Conservation (phyloP, 2,113 vertebrate genomes). For the Sciurus niger region DNA sequence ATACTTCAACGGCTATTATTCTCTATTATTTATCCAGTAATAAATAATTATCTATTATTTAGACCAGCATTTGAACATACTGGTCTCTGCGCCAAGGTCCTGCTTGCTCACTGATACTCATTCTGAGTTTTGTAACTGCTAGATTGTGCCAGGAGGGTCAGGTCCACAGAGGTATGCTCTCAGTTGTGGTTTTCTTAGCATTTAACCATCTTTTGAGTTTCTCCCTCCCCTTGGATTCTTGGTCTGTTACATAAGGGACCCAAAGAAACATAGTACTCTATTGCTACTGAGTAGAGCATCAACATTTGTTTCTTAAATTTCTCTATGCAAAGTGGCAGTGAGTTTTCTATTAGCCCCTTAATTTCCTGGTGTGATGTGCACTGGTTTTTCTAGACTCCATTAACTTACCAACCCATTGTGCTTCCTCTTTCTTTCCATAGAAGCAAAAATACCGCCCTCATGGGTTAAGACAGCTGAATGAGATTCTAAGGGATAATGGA, state of each 20-base stretch:
- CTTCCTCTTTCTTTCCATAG: background rate
- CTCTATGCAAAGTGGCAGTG: background rate
- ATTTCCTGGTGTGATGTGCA: background rate
- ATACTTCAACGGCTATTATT: conserved; percentile 21
- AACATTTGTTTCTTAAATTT: conserved; percentile 23
- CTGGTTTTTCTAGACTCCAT: conserved; percentile 6
- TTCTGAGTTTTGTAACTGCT: conserved; percentile 11
- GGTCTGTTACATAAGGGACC: background rate
- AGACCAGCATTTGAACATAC: background rate
- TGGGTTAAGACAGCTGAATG: conserved; percentile 11
- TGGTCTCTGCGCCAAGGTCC: background rate
- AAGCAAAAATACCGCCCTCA: background rate
- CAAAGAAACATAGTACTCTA: background rate
- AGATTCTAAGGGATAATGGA: background rate
- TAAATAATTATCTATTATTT: no score
- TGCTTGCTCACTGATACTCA: background rate
- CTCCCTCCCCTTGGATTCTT: background rate
- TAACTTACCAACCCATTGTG: background rate
- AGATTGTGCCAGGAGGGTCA: background rate
- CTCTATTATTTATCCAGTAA: conserved; percentile 6
- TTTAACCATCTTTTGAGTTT: conserved; percentile 45
- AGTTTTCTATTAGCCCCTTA: background rate
- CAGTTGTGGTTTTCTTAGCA: background rate
- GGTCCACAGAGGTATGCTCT: background rate
- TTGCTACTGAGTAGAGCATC: background rate